Evolutionary conservation across 2,113 vertebrate genomes (phyloP).

Genomic region (Gadus macrocephalus): DNA sequence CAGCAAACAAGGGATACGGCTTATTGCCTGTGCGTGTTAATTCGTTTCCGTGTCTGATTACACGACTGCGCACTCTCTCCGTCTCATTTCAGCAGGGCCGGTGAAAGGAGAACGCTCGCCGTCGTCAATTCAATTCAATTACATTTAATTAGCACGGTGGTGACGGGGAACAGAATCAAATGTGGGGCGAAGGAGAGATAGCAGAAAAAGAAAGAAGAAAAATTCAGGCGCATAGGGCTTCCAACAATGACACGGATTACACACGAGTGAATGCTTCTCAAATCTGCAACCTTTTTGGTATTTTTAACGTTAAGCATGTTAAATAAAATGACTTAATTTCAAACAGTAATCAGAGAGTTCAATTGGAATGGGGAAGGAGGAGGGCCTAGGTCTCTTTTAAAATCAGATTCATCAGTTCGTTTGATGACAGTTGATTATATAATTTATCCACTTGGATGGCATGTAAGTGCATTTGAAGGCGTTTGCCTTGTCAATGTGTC

Average conservation of each 20-base stretch:
- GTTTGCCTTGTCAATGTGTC: too few species aligned
- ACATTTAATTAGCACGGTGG: conserved; percentile 63
- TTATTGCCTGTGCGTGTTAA: conserved; percentile 28
- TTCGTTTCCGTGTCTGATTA: conserved; percentile 58
- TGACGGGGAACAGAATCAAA: background rate
- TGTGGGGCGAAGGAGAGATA: conserved; percentile 25
- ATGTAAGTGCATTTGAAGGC: too few species aligned
- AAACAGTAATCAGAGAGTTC: background rate
- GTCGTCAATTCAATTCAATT: conserved; percentile 65
- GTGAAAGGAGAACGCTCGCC: conserved; percentile 38
- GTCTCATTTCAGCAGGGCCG: conserved; percentile 60
- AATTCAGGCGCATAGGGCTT: conserved; percentile 44
- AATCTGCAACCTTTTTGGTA: conserved; percentile 57
- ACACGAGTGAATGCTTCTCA: conserved; percentile 68
- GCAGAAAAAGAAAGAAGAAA: conserved; percentile 19
- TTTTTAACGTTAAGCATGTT: conserved; percentile 44
- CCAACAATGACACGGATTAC: conserved; percentile 66
- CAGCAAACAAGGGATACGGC: conserved; percentile 47
- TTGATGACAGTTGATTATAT: too few species aligned
- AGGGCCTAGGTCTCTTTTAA: too few species aligned
- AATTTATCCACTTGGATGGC: too few species aligned
- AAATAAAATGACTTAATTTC: conserved; percentile 51
- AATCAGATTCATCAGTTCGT: too few species aligned
- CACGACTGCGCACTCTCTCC: conserved; percentile 58
- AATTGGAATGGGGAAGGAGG: background rate